A percentile compares a stretch with the other conserved stretches of the same genome.
These are phyloP conservation scores for Burhinus bistriatus DNA, from an alignment of 2,113 vertebrate genomes.

Conservation along the genomic window DNA sequence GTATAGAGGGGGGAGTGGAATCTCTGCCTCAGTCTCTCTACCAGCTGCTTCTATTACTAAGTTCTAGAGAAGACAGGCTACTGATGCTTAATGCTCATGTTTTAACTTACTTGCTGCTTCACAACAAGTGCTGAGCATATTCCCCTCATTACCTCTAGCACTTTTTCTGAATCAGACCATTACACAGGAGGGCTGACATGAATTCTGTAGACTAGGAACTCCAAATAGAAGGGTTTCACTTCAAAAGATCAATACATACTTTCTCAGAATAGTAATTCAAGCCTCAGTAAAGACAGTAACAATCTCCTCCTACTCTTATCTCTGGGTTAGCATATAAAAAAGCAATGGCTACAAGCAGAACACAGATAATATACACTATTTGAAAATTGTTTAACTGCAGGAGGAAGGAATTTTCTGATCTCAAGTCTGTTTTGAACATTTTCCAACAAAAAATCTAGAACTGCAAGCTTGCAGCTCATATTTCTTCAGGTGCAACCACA, in stretches of 20 bases:
- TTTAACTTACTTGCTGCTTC: background rate
- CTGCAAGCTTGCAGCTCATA: background rate
- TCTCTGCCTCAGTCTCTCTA: background rate
- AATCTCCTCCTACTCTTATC: background rate
- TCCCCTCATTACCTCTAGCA: background rate
- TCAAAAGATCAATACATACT: background rate
- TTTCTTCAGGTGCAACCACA: background rate
- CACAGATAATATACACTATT: background rate
- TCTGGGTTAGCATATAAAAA: background rate
- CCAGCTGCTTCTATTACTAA: background rate
- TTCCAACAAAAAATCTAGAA: background rate
- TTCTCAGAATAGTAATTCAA: background rate
- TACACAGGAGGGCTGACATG: background rate
- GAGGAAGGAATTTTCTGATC: background rate
- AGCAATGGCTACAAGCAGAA: background rate
- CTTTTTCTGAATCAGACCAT: background rate
- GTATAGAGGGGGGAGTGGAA: background rate
- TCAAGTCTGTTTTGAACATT: background rate
- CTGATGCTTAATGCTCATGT: fast-evolving
- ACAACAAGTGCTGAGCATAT: background rate
- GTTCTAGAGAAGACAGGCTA: background rate
- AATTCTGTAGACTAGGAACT: background rate
- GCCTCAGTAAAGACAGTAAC: background rate
- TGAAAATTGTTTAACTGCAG: background rate
- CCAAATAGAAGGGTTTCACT: background rate